Conservation (phyloP, 23 tunicate genomes). For the Halocynthia aurantium region DNA sequence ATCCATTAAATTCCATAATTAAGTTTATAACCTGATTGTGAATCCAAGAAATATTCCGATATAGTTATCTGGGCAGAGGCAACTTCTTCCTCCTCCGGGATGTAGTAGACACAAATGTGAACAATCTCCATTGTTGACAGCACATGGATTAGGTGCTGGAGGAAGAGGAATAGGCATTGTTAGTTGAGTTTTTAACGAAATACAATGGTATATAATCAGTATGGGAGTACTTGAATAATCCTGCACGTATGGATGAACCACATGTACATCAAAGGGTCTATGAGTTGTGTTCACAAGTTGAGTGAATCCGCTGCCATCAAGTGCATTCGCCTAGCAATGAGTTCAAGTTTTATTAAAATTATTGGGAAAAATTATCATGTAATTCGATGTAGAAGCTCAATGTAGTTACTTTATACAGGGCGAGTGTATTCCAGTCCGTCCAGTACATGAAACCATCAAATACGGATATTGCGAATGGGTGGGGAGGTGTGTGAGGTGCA, state of each 20-base stretch:
- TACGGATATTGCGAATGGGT: slow-evolving; percentile 59
- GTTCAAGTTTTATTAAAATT: neutral
- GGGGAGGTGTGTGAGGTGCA: slow-evolving; percentile 27
- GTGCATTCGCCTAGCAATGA: slow-evolving; percentile 57
- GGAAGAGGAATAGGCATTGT: neutral
- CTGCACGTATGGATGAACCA: slow-evolving; percentile 85
- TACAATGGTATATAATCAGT: neutral
- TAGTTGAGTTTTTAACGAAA: neutral
- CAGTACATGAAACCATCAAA: slow-evolving; percentile 83
- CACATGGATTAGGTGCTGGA: slow-evolving; percentile 67
- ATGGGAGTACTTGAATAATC: slow-evolving; percentile 1
- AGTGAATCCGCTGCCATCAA: slow-evolving; percentile 48
- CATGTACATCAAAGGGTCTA: slow-evolving; percentile 54
- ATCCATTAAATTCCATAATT: too few species aligned
- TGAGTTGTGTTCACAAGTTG: slow-evolving; percentile 74
- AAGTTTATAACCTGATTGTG: neutral
- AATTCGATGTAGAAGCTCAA: neutral
- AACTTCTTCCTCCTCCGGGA: slow-evolving; percentile 55
- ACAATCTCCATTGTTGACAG: slow-evolving; percentile 47
- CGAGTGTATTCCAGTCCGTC: slow-evolving; percentile 56
- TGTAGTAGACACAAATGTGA: slow-evolving; percentile 65
- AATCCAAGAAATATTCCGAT: slow-evolving; percentile 40
- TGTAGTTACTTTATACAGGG: slow-evolving; percentile 65
- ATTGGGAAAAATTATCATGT: neutral
- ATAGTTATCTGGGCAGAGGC: slow-evolving; percentile 68